phyloP scores from a whole-genome alignment of 2,113 vertebrate species.

The Sander lucioperca region DNA sequence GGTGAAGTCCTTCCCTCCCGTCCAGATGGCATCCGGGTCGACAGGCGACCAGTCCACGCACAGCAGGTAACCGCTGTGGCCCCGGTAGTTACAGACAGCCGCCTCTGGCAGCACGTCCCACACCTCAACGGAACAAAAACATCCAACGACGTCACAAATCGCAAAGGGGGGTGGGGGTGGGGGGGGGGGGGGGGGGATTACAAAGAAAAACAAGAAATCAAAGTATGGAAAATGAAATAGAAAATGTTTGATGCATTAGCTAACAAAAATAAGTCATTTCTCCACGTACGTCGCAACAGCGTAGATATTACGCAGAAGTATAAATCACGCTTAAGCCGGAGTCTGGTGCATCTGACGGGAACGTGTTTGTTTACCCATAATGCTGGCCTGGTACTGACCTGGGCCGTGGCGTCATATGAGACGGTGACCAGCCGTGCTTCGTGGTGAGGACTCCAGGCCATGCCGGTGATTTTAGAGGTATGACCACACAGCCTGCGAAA shows the following conservation, averaged over 20 bases:
- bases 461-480: conserved; percentile 92
- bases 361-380: not conserved
- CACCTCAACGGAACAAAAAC: conserved; percentile 82
- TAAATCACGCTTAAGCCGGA: too few species aligned
- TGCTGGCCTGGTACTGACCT: conserved; percentile 82
- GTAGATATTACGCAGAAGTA: too few species aligned
- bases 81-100: conserved; percentile 92
- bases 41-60: conserved; percentile 93
- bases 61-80: conserved; percentile 90
- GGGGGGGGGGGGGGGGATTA: too few species aligned
- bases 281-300: too few species aligned
- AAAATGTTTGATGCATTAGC: too few species aligned
- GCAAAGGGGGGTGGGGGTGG: not conserved
- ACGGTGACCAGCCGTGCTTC: conserved; percentile 89
- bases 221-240: too few species aligned
- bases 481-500: conserved; percentile 92
- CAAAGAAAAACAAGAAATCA: too few species aligned
- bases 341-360: too few species aligned
- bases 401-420: conserved; percentile 94
- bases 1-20: conserved; percentile 95
- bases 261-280: too few species aligned
- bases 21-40: conserved; percentile 91
- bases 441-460: conserved; percentile 96
- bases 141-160: not conserved
- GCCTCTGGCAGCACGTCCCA: conserved; percentile 94